A percentile compares a stretch with the other conserved stretches of the same genome.
Evolutionary conservation across 2,888 invertebrate species (phyloP).

Genomic region (Dryococelus australis): DNA sequence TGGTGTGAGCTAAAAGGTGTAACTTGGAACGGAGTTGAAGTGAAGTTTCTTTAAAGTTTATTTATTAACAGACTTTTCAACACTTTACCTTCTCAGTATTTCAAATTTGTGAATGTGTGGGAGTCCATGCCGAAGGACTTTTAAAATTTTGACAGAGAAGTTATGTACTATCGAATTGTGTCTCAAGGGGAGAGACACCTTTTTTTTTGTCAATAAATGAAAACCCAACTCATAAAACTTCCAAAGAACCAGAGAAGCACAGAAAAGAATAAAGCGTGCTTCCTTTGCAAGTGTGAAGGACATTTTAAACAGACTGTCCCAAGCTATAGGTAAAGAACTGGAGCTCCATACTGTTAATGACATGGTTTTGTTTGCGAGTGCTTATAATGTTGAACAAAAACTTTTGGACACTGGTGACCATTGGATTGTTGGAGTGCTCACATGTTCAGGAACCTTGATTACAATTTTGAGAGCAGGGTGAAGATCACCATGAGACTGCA

Average conservation of each 20-base stretch:
- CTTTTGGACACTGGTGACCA: too few relatives aligned
- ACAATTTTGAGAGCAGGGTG: too few relatives aligned
- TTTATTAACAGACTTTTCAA: constrained; percentile 13
- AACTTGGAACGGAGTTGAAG: constrained; percentile 40
- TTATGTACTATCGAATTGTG: neutral
- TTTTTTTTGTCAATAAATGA: neutral
- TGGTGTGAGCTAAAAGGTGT: constrained; percentile 40
- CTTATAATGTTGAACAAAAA: neutral
- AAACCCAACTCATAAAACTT: neutral
- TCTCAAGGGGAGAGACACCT: neutral
- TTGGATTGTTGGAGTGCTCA: too few relatives aligned
- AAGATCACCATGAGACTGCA: neutral
- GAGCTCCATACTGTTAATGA: neutral
- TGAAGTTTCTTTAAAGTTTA: constrained; percentile 26
- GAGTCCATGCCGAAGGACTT: neutral
- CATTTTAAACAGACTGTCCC: neutral
- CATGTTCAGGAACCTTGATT: too few relatives aligned
- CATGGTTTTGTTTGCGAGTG: neutral
- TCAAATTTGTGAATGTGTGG: neutral
- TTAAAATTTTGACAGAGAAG: neutral
- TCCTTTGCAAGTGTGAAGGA: neutral
- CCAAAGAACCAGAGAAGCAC: neutral
- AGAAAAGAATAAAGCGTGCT: neutral
- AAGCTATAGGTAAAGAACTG: neutral
- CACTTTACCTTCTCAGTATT: neutral